Base-by-base conservation (phyloP, 2,797 vertebrate genomes). In the Lithobates pipiens region DNA sequence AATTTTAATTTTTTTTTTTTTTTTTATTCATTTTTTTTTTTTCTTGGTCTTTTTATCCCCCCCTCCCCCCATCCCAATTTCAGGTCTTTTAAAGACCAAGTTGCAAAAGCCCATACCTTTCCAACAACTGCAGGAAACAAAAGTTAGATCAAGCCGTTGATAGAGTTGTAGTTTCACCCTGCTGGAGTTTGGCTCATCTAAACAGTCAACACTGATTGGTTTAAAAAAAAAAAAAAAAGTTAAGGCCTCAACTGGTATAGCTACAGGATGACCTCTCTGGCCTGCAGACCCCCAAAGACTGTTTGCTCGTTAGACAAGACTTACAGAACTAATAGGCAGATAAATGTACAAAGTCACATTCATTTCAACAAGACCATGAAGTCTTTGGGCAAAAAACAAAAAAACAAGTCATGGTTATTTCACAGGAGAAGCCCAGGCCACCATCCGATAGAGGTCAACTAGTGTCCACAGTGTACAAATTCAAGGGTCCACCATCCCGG, bases 181-280 rank as follows among this genome's bases (percentile, higher is more conserved):
- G 23, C 23, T 5, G n/a, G n/a, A 63, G 29, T 50, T 34, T 25
- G 61, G 2, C 68, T 23, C 4, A 18, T 69, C 27, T 44, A 50
- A 70, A 36, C 25, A 69, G 18, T 29, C 63, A 79, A 80, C 77
- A 80, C 77, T 80, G 77, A 70, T 80, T 0, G 42, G 27, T 32
- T 69, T 68, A 39, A 70, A n/a, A 69, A 29, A 29, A 29, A 29
- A 29, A 29, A 29, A 29, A 29, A 65, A 65, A 65, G 61, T 65
- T 25, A 65, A 65, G 61, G 61, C 61, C 61, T 65, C 25, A 65
- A 23, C 21, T 5, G 10, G 61, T 10, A n/a, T 25, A 65, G 50
- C 10, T 29, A 34, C 68, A 15, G 13, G 11, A 34, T 69, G 73
- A 9, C 25, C 42, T 0, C 42, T 29, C 46, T 1, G 15, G n/a